A percentile compares a stretch with the other conserved stretches of the same genome.
Evolutionary conservation across 2,797 vertebrate genomes (phyloP).

Genomic region (Xenops minutus): DNA sequence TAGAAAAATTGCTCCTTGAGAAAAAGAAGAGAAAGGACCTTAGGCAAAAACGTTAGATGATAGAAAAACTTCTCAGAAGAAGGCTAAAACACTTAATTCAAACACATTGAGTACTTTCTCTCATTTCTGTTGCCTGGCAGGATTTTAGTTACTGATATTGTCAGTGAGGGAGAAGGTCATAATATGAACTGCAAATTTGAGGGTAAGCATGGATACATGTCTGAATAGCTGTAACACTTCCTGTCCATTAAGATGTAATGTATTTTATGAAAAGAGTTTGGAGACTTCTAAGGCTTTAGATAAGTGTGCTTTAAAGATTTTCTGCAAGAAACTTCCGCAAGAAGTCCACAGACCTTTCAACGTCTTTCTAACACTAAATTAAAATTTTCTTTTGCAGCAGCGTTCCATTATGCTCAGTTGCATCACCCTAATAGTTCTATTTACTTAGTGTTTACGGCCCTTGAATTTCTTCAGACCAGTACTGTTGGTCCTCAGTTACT

Average conservation of each 20-base stretch:
- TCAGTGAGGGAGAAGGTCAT: not conserved
- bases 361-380: not conserved
- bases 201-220: not conserved
- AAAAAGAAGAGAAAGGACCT: not conserved
- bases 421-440: not conserved
- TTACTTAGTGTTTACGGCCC: not conserved
- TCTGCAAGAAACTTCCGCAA: not conserved
- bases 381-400: not conserved
- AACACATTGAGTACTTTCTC: not conserved
- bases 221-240: not conserved
- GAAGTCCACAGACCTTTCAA: not conserved
- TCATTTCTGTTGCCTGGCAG: not conserved
- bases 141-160: not conserved
- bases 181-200: not conserved
- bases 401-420: not conserved
- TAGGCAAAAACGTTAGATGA: not conserved
- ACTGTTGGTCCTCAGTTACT: not conserved
- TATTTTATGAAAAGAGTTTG: not conserved
- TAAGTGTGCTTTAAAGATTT: not conserved
- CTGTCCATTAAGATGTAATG: not conserved
- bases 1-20: not conserved
- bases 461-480: not conserved
- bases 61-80: not conserved
- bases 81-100: not conserved
- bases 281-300: not conserved